A percentile compares a stretch with the other conserved stretches of the same genome.
phyloP scores from a whole-genome alignment of 2,797 vertebrate genomes.

The Cichlasoma orientale region DNA sequence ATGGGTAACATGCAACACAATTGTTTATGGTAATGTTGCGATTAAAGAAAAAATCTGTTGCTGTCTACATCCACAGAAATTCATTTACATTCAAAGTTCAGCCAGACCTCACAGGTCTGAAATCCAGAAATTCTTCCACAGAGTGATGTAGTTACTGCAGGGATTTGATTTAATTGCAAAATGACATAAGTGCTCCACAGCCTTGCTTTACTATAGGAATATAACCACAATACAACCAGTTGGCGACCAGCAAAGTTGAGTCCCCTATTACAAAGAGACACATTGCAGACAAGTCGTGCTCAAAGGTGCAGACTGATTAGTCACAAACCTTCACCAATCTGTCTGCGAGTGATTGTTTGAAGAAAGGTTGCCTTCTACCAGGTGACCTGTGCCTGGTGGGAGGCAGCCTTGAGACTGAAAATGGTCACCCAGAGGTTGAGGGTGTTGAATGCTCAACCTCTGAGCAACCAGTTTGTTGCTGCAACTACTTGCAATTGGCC shows the following conservation, averaged over 20 bases:
- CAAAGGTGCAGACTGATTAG: too few species aligned
- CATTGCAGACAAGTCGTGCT: too few species aligned
- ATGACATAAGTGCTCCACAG: too few species aligned
- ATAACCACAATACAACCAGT: not conserved
- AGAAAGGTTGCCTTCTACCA: not conserved
- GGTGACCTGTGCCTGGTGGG: not conserved
- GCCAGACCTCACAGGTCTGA: not conserved
- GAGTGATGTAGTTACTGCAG: not conserved
- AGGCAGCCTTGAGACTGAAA: not conserved
- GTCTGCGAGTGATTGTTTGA: not conserved
- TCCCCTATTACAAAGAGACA: not conserved
- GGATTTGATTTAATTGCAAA: too few species aligned
- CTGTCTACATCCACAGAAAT: too few species aligned
- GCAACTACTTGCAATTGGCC: not conserved
- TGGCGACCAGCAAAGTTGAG: not conserved
- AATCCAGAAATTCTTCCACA: not conserved
- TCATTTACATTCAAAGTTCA: not conserved
- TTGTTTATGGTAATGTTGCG: too few species aligned
- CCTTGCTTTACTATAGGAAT: too few species aligned
- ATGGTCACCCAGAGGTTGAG: not conserved
- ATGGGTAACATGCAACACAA: not conserved
- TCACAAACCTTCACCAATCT: not conserved
- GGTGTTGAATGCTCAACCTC: not conserved
- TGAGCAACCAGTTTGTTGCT: not conserved
- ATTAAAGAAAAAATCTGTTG: not conserved